Percentiles rank a stretch among this genome's conserved stretches.
phyloP scores from a whole-genome alignment of 2,797 vertebrate genomes.

The Arvicola amphibius region DNA sequence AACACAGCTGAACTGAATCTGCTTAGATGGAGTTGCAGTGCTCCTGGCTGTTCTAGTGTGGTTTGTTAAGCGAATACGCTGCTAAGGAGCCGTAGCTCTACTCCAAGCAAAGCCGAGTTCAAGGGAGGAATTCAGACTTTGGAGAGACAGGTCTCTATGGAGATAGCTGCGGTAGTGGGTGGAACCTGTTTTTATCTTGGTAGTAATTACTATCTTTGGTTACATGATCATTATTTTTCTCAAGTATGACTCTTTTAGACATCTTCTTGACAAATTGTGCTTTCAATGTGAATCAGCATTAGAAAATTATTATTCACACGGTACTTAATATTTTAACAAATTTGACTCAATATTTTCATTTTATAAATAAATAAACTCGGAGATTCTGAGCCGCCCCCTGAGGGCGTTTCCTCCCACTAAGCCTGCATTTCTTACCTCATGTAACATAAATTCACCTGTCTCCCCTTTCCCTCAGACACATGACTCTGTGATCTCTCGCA shows the following conservation, averaged over 20 bases:
- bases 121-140: not conserved
- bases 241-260: conserved; percentile 28
- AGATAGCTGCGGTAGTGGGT: not conserved
- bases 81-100: not conserved
- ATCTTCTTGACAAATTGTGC: conserved; percentile 24
- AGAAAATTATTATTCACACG: not conserved
- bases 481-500: not conserved
- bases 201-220: conserved; percentile 46
- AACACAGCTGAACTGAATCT: not conserved
- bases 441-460: not conserved
- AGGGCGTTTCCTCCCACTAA: not conserved
- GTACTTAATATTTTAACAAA: conserved; percentile 28
- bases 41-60: not conserved
- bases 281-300: conserved; percentile 51
- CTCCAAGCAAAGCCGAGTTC: not conserved
- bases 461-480: not conserved
- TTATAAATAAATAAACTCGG: conserved; percentile 45
- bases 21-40: not conserved
- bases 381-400: not conserved
- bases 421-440: not conserved
- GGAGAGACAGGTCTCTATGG: not conserved
- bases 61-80: not conserved
- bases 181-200: not conserved
- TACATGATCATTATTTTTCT: conserved; percentile 58
- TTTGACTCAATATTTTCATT: conserved; percentile 37